These are phyloP conservation scores for Tapera naevia DNA, from an alignment of 2,797 vertebrate species.

Conservation along the genomic window DNA sequence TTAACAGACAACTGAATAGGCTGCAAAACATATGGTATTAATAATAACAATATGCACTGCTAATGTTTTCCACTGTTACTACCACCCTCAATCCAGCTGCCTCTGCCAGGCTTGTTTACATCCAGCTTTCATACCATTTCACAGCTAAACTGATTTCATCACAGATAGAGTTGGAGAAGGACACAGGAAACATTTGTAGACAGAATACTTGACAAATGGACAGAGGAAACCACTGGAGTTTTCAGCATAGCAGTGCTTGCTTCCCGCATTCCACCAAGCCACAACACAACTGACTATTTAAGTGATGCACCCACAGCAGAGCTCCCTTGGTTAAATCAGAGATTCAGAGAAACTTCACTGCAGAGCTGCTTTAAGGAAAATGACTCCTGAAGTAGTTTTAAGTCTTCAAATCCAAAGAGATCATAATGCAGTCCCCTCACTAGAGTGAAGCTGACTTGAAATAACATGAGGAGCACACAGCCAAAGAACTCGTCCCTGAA, in stretches of 20 bases:
- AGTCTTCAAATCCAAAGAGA: not conserved
- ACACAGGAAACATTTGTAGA: not conserved
- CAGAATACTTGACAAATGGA: not conserved
- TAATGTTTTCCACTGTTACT: not conserved
- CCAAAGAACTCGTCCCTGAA: not conserved
- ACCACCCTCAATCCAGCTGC: not conserved
- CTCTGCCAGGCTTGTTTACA: not conserved
- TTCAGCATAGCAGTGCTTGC: not conserved
- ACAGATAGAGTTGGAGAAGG: not conserved
- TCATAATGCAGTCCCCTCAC: not conserved
- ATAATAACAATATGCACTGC: not conserved
- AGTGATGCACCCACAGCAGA: not conserved
- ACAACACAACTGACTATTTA: not conserved
- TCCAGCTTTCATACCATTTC: not conserved
- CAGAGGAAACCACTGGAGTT: not conserved
- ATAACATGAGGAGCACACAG: not conserved
- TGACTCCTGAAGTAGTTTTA: not conserved
- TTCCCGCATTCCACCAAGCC: not conserved
- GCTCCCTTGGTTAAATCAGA: not conserved
- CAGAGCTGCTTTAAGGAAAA: not conserved
- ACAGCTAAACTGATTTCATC: not conserved
- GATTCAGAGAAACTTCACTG: not conserved
- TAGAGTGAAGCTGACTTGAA: not conserved
- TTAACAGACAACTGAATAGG: not conserved
- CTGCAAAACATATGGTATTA: not conserved